Base-by-base conservation (phyloP, 1,140 invertebrate genomes). In the Drosophila repletoides region DNA sequence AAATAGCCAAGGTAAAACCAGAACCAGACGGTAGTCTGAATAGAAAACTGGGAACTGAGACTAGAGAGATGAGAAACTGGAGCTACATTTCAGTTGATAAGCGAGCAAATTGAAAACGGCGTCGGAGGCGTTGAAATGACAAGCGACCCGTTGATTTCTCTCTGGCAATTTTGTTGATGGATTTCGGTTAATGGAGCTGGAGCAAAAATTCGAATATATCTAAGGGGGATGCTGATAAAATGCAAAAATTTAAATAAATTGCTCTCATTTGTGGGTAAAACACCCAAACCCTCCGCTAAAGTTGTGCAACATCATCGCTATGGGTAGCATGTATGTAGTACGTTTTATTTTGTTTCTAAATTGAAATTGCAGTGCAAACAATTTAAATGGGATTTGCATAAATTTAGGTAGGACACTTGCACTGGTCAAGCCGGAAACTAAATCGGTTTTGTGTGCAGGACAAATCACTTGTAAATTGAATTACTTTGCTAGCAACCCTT, bases 341-440 rank as follows among this genome's bases (percentile, higher is more conserved):
- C 46, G 67, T 72, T 86, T 76, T 80, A 84, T 84, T 84, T 86
- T 86, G 80, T 86, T 84, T 79, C 80, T 86, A 86, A 86, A 86
- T 86, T 86, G 80, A 86, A 86, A 86, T 86, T 86, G 80, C 80
- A 86, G 74, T 86, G 80, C 72, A 86, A 86, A 86, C 80, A 86
- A 86, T 86, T 86, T 86, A 86, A 86, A 86, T 86, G 80, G 79
- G 80, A 86, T 86, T 87, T 86, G 80, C 80, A 86, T 86, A 86
- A 87, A 86, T 86, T 86, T 75, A 22, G 28, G 6, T 48, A 15
- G 36, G 17, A 28, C 24, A 33, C 52, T 55, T 68, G 38, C 67
- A 56, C 46, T 86, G 80, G 80, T 84, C 80, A 84, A 84, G 56
- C 46, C 59, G 12, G 51, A 75, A 79, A 79, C 76, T 79, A 79